Conservation (phyloP, 2,797 vertebrate genomes). For the Hozukius guyotensis region DNA sequence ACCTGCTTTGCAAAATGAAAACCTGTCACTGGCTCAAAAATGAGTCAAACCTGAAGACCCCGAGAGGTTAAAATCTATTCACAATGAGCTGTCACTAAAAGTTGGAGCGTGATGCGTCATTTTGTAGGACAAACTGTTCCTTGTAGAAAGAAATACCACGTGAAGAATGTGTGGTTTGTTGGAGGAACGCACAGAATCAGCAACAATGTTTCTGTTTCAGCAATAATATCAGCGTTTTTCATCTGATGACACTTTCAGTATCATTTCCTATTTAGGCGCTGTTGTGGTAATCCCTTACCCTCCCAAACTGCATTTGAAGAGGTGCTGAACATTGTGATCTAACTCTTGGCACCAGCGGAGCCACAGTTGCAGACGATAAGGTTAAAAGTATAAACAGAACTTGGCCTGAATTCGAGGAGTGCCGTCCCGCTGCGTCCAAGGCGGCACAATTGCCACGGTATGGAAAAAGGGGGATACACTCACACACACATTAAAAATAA, state of each 20-base stretch:
- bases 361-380: slow-evolving; percentile 29
- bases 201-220: not conserved
- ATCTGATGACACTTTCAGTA: slow-evolving; percentile 11
- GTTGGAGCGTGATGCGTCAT: not conserved
- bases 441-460: not conserved
- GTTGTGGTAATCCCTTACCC: not conserved
- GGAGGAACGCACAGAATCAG: not conserved
- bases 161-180: slow-evolving; percentile 1
- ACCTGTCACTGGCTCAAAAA: not conserved
- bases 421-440: not conserved
- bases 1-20: not conserved
- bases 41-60: not conserved
- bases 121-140: not conserved
- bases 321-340: slow-evolving; percentile 44
- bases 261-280: not conserved
- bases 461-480: not conserved
- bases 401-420: not conserved
- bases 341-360: slow-evolving; percentile 12
- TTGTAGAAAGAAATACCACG: not conserved
- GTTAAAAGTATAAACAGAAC: slow-evolving; percentile 39
- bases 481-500: slow-evolving; percentile 14
- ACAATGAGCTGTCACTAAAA: not conserved
- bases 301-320: not conserved
- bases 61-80: not conserved
- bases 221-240: not conserved